Conservation (phyloP, 2,888 invertebrate species). For the Phragmatobia fuliginosa region DNA sequence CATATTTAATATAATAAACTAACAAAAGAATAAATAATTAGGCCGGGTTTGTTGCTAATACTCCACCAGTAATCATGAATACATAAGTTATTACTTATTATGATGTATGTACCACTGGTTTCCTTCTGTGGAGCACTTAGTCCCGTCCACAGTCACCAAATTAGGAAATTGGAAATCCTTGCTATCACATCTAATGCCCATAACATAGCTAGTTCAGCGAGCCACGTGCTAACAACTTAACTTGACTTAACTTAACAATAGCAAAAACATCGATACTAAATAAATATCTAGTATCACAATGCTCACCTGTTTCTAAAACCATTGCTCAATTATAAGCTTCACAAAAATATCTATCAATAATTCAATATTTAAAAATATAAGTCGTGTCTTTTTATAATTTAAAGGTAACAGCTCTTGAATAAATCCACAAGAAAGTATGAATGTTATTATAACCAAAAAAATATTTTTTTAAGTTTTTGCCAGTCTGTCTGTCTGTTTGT, state of each 20-base stretch:
- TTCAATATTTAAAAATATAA: too few relatives aligned
- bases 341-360: too few relatives aligned
- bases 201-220: not conserved
- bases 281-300: slow-evolving; percentile 28
- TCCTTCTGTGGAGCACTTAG: not conserved
- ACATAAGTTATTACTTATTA: too few relatives aligned
- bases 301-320: slow-evolving; percentile 21
- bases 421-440: too few relatives aligned
- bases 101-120: not conserved
- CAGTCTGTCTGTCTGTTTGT: too few relatives aligned
- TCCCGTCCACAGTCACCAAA: slow-evolving; percentile 2
- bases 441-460: too few relatives aligned
- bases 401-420: too few relatives aligned
- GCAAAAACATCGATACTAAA: slow-evolving; percentile 17
- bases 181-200: not conserved
- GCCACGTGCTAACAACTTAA: slow-evolving; percentile 21
- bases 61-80: not conserved
- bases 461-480: too few relatives aligned
- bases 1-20: not conserved
- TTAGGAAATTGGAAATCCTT: slow-evolving; percentile 42
- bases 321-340: not conserved
- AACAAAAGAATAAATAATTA: not conserved
- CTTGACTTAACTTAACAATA: too few relatives aligned
- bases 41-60: not conserved
- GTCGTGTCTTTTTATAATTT: too few relatives aligned